phyloP scores from a whole-genome alignment of 1,140 invertebrate species.

The Lepidurus apus region DNA sequence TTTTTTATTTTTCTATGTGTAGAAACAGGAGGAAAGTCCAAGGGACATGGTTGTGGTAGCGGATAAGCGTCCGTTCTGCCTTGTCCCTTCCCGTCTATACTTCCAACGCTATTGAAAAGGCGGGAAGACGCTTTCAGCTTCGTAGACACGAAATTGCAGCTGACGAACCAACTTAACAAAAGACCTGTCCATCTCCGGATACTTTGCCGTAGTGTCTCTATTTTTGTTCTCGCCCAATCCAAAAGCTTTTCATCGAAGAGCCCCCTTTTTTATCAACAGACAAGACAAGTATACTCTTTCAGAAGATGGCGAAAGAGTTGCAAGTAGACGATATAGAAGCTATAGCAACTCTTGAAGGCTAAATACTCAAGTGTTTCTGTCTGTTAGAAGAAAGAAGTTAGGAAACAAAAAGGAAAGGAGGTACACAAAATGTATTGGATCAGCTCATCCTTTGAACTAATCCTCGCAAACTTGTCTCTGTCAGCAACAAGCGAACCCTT shows the following conservation, averaged over 20 bases:
- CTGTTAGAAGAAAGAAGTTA: background rate
- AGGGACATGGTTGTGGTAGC: slow-evolving; percentile 1
- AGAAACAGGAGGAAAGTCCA: background rate
- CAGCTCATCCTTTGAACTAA: slow-evolving; percentile 19
- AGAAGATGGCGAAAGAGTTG: background rate
- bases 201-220: background rate
- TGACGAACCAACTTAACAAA: background rate
- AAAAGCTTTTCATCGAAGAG: background rate
- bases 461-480: background rate
- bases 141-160: slow-evolving; percentile 14
- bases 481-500: slow-evolving; percentile 10
- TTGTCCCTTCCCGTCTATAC: background rate
- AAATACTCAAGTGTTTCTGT: background rate
- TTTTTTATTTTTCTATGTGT: too few species aligned
- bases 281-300: background rate
- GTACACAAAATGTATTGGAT: background rate
- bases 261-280: background rate
- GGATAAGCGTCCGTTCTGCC: background rate
- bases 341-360: background rate
- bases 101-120: background rate
- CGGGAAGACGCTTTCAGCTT: background rate
- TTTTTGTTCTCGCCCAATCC: background rate
- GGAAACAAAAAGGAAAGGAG: too few species aligned
- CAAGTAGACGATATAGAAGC: background rate
- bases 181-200: background rate